phyloP scores from a whole-genome alignment of 2,888 invertebrate species.

The Macropis europaea region DNA sequence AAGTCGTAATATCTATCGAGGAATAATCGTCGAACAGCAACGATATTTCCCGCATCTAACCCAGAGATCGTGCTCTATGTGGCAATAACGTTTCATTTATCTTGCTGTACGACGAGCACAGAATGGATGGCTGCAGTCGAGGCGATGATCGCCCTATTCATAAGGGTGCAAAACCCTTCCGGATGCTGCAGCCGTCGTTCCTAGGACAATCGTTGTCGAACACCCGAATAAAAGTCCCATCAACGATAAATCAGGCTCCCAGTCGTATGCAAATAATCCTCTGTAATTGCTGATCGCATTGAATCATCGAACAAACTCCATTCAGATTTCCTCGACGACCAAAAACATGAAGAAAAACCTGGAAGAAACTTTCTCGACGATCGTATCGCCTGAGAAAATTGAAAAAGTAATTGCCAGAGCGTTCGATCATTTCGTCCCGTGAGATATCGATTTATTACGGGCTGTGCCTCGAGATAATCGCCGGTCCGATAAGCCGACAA shows the following conservation, averaged over 20 bases:
- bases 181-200: not conserved
- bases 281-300: not conserved
- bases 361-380: too few species aligned
- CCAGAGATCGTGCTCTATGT: not conserved
- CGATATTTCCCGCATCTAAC: not conserved
- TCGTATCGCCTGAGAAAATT: too few species aligned
- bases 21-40: not conserved
- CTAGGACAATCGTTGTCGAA: constrained; percentile 15
- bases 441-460: constrained; percentile 31
- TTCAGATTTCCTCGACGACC: too few species aligned
- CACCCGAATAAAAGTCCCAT: constrained; percentile 17
- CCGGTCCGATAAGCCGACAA: constrained; percentile 31
- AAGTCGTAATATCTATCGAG: not conserved
- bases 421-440: not conserved
- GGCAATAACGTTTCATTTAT: constrained; percentile 54
- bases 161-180: constrained; percentile 41
- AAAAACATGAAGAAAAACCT: too few species aligned
- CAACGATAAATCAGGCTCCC: not conserved
- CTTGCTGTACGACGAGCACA: constrained; percentile 21
- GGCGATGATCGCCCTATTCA: constrained; percentile 50
- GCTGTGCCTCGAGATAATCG: constrained; percentile 13
- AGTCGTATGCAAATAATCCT: not conserved
- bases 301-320: too few species aligned
- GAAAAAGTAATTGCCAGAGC: too few species aligned
- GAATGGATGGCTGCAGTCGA: constrained; percentile 14